These are phyloP conservation scores for Napeogenes sylphis DNA, from an alignment of 2,888 invertebrate species.

Conservation along the genomic window DNA sequence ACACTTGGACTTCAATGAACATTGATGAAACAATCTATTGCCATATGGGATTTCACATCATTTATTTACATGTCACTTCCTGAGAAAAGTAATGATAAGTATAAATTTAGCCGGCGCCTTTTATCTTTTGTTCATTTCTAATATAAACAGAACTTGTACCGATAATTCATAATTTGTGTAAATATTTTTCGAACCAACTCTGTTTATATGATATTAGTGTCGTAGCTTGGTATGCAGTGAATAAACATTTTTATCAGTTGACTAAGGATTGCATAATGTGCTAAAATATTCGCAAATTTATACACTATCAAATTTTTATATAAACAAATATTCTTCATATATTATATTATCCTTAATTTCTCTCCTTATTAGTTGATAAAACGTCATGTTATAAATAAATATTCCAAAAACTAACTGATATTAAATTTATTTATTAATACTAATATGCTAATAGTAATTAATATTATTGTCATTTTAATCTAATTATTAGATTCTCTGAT, in stretches of 20 bases:
- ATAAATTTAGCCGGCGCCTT: constrained; percentile 12
- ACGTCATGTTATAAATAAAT: too few relatives aligned
- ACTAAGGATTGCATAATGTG: constrained; percentile 53
- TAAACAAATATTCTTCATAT: constrained; percentile 31
- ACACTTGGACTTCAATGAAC: constrained; percentile 41
- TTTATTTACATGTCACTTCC: constrained; percentile 17
- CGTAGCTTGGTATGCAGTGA: constrained; percentile 50
- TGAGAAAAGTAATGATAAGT: not conserved
- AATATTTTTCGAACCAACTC: constrained; percentile 29
- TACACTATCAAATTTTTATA: constrained; percentile 25
- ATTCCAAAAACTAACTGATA: too few relatives aligned
- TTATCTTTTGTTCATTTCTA: constrained; percentile 21
- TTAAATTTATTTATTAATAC: too few relatives aligned
- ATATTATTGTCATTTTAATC: too few relatives aligned
- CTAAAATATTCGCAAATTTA: constrained; percentile 38
- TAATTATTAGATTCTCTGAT: too few relatives aligned
- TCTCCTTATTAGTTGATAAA: too few relatives aligned
- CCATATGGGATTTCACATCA: constrained; percentile 23
- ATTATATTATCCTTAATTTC: not conserved
- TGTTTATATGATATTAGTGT: constrained; percentile 37
- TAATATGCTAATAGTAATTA: too few relatives aligned
- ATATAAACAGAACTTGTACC: constrained; percentile 20
- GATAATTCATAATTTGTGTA: constrained; percentile 33
- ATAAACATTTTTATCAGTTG: constrained; percentile 59
- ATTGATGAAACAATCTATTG: constrained; percentile 37